Percentiles rank a stretch among this genome's conserved stretches.
phyloP scores from a whole-genome alignment of 2,797 vertebrate genomes.

The Miichthys miiuy region DNA sequence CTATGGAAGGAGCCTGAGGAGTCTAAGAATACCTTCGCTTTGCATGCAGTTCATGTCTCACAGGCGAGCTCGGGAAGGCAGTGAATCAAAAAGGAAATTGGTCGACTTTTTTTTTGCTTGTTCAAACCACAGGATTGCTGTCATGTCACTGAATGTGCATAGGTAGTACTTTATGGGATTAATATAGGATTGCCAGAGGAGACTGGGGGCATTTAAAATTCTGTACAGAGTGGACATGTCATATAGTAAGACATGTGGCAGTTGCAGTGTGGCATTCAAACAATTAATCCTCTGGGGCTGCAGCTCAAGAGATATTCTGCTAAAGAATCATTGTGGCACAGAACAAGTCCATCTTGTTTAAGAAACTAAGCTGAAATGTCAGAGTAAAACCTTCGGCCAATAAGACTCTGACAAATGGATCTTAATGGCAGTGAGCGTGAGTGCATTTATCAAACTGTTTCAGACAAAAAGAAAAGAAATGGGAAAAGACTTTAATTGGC shows the following conservation, averaged over 20 bases:
- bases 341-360: slow-evolving; percentile 34
- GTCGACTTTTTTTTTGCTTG: slow-evolving; percentile 27
- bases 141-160: slow-evolving; percentile 17
- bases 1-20: slow-evolving; percentile 63
- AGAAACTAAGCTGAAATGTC: slow-evolving; percentile 32
- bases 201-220: slow-evolving; percentile 1
- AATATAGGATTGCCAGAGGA: slow-evolving; percentile 21
- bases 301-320: slow-evolving; percentile 30
- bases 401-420: slow-evolving; percentile 43
- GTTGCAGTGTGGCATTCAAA: slow-evolving; percentile 32
- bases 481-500: slow-evolving; percentile 3
- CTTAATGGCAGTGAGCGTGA: slow-evolving; percentile 9
- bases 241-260: slow-evolving; percentile 13
- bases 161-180: slow-evolving; percentile 12
- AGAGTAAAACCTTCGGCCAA: slow-evolving; percentile 28
- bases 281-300: slow-evolving; percentile 36
- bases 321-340: slow-evolving; percentile 23
- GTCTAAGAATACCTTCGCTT: slow-evolving; percentile 80
- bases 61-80: slow-evolving; percentile 41
- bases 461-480: slow-evolving; percentile 23
- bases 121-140: slow-evolving; percentile 50
- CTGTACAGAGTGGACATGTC: slow-evolving; percentile 30
- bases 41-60: slow-evolving; percentile 61
- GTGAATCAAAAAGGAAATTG: slow-evolving; percentile 51
- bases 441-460: slow-evolving; percentile 43